Evolutionary conservation across 2,888 invertebrate species (phyloP).

Genomic region (Ophonus ardosiacus): DNA sequence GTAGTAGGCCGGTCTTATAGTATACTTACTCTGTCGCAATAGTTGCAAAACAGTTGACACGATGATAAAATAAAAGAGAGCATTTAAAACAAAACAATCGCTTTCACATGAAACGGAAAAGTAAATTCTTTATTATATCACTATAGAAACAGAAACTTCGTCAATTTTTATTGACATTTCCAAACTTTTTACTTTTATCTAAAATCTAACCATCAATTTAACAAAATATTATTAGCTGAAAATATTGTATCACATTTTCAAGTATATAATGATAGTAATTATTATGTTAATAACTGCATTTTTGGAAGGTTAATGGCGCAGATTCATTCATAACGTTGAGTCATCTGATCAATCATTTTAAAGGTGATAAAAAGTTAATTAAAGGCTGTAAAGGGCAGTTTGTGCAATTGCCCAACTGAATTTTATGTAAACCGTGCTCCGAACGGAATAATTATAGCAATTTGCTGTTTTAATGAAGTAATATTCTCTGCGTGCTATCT

Average conservation of each 20-base stretch:
- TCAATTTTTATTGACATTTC: conserved; percentile 29
- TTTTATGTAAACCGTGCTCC: conserved; percentile 40
- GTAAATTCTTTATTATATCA: conserved; percentile 33
- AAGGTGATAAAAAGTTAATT: conserved; percentile 61
- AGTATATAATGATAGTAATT: conserved; percentile 5
- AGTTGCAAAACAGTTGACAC: conserved; percentile 3
- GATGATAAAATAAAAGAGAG: conserved; percentile 39
- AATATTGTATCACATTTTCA: conserved; percentile 4
- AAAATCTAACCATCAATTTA: not conserved
- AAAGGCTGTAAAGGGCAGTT: conserved; percentile 50
- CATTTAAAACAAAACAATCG: conserved; percentile 33
- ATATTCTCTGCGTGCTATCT: conserved; percentile 3
- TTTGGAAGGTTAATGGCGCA: conserved; percentile 35
- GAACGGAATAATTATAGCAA: conserved; percentile 47
- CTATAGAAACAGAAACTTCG: not conserved
- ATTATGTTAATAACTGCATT: conserved; percentile 36
- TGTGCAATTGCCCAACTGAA: conserved; percentile 43
- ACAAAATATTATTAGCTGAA: not conserved
- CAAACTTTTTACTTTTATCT: not conserved
- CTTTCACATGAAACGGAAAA: conserved; percentile 34
- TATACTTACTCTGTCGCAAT: conserved; percentile 3
- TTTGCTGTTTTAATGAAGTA: conserved; percentile 44
- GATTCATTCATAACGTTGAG: conserved; percentile 45
- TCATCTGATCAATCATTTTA: conserved; percentile 56
- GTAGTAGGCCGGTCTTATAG: not conserved